These are phyloP conservation scores for Lamellibrachia columna DNA, from an alignment of 2,888 invertebrate species.

Conservation along the genomic window DNA sequence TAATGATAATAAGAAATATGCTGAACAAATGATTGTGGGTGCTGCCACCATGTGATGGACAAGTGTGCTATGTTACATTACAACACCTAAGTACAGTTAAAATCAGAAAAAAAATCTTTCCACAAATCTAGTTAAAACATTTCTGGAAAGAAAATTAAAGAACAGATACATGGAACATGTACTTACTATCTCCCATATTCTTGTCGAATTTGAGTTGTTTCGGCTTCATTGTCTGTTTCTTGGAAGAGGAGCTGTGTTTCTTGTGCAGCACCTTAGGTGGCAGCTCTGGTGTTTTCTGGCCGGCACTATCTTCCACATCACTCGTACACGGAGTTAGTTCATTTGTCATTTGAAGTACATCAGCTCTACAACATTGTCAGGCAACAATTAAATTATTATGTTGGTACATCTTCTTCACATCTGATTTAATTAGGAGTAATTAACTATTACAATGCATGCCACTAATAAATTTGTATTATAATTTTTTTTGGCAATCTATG, in stretches of 20 bases:
- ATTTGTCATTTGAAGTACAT: neutral
- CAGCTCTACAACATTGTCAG: neutral
- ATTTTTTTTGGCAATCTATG: no score
- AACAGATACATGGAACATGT: neutral
- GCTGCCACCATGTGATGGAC: neutral
- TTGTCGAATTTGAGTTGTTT: slow-evolving; percentile 4
- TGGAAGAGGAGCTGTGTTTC: slow-evolving; percentile 5
- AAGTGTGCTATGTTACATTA: neutral
- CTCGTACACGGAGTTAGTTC: neutral
- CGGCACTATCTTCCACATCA: neutral
- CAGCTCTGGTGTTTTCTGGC: slow-evolving; percentile 1
- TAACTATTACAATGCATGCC: no score
- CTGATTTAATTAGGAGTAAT: no score
- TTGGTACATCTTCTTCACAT: no score
- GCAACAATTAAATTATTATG: no score
- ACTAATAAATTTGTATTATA: no score
- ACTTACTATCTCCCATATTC: neutral
- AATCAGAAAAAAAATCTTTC: neutral
- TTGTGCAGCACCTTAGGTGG: neutral
- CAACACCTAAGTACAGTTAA: neutral
- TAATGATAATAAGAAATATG: no score
- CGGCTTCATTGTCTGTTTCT: neutral
- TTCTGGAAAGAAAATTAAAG: neutral
- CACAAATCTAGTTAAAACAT: neutral
- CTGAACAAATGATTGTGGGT: neutral